Percentiles rank a stretch among this genome's conserved stretches.
These are phyloP conservation scores for Orientallactaga bullata DNA, from an alignment of 2,113 vertebrate genomes.

Conservation along the genomic window DNA sequence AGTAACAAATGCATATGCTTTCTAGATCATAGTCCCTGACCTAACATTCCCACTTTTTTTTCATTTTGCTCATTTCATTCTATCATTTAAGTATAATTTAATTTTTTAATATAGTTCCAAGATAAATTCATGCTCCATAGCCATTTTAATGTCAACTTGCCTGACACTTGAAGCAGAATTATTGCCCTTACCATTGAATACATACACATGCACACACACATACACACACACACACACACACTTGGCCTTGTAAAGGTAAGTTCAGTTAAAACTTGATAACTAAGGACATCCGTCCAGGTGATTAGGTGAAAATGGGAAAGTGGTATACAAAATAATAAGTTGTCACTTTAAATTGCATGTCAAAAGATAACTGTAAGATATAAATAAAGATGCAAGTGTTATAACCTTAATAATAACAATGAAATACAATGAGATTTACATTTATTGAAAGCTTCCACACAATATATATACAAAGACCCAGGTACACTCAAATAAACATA, in stretches of 20 bases:
- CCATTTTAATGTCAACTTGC: background rate
- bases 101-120: background rate
- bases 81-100: background rate
- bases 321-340: too few relatives aligned
- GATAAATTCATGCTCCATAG: constrained; percentile 23
- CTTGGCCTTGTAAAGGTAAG: background rate
- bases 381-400: background rate
- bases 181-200: background rate
- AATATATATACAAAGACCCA: background rate
- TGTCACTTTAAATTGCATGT: too few relatives aligned
- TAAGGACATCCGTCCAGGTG: too few relatives aligned
- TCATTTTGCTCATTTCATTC: background rate
- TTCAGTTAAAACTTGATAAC: too few relatives aligned
- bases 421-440: background rate
- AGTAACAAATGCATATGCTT: background rate
- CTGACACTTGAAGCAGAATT: background rate
- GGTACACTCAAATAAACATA: too few relatives aligned
- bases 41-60: background rate
- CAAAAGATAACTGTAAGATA: background rate
- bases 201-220: background rate
- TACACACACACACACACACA: background rate
- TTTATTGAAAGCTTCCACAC: background rate
- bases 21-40: background rate
- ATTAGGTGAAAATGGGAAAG: too few relatives aligned
- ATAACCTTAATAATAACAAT: background rate